Conservation (phyloP, 2,113 vertebrate genomes). For the Chrysemys picta region DNA sequence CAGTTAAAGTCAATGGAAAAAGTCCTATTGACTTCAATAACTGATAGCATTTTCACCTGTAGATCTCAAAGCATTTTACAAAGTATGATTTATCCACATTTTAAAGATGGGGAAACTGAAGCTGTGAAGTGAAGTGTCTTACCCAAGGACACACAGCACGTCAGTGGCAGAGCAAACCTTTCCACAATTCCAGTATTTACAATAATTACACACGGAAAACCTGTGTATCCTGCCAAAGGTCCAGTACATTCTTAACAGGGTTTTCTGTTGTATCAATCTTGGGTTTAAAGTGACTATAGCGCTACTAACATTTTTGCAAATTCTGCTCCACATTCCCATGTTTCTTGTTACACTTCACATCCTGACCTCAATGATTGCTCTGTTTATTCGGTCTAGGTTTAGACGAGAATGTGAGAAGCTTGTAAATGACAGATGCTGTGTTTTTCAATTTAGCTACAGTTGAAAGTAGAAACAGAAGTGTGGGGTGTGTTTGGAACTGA, state of each 20-base stretch:
- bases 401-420: background rate
- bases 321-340: background rate
- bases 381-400: background rate
- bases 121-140: background rate
- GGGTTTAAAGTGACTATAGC: background rate
- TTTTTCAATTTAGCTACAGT: background rate
- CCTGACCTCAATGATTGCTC: background rate
- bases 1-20: background rate
- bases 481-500: background rate
- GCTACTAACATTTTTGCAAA: background rate
- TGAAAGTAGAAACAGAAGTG: constrained; percentile 7
- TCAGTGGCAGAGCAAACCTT: background rate
- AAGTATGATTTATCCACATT: background rate
- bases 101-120: background rate
- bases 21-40: background rate
- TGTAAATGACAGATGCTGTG: background rate
- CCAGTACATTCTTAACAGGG: background rate
- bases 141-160: background rate
- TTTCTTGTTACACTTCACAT: constrained; percentile 1
- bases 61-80: background rate
- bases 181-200: background rate
- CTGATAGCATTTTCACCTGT: background rate
- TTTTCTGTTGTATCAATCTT: background rate
- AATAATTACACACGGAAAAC: background rate
- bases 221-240: background rate